Evolutionary conservation across 2,113 vertebrate species (phyloP).

Genomic region (Vimba vimba): DNA sequence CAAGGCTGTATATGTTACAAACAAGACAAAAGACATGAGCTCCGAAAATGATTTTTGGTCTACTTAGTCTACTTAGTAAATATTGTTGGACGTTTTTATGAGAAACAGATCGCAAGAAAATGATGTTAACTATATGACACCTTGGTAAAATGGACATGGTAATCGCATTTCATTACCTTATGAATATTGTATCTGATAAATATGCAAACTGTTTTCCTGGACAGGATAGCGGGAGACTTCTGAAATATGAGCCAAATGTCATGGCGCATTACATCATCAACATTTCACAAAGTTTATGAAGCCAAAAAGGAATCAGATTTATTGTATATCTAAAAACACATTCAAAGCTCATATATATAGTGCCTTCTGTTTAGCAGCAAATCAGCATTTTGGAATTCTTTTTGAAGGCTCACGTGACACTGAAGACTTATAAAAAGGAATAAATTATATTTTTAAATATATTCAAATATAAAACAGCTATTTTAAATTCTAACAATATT

Average conservation of each 20-base stretch:
- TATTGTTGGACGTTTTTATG: background rate
- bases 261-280: background rate
- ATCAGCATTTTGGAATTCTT: background rate
- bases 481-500: too few species aligned
- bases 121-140: background rate
- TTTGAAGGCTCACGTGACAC: background rate
- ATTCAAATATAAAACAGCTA: background rate
- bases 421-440: background rate
- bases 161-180: background rate
- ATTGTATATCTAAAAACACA: background rate
- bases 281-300: background rate
- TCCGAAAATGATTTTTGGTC: background rate
- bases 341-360: background rate
- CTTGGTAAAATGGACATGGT: background rate
- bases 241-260: background rate
- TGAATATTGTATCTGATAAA: constrained; percentile 7
- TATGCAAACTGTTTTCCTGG: background rate
- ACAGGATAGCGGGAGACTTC: background rate
- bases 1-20: background rate
- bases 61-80: background rate
- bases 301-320: background rate
- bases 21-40: background rate
- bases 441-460: background rate
- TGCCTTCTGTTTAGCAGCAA: background rate
- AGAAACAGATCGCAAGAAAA: background rate